Percentiles rank a stretch among this genome's conserved stretches.
Conservation (phyloP, 1,140 invertebrate genomes). For the Hermetia illucens region DNA sequence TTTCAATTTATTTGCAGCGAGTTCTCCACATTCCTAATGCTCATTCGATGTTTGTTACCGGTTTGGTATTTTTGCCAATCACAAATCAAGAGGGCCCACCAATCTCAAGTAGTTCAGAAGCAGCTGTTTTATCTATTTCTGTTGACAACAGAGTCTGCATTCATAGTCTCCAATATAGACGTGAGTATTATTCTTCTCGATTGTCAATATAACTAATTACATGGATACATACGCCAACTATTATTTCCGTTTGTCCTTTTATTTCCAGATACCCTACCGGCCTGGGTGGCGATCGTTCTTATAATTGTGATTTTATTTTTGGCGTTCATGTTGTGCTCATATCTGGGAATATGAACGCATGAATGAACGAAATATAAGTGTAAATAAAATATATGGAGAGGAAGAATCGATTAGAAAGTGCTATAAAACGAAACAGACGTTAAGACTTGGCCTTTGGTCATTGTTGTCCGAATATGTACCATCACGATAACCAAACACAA, state of each 20-base stretch:
- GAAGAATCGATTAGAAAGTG: too few species aligned
- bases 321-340: slow-evolving; percentile 65
- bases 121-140: slow-evolving; percentile 83
- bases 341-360: slow-evolving; percentile 61
- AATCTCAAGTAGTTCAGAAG: slow-evolving; percentile 57
- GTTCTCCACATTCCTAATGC: slow-evolving; percentile 65
- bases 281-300: slow-evolving; percentile 58
- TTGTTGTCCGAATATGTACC: too few species aligned
- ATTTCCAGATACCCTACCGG: slow-evolving; percentile 55
- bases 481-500: too few species aligned
- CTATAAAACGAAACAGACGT: too few species aligned
- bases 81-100: slow-evolving; percentile 41
- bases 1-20: slow-evolving; percentile 38
- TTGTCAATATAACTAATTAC: slow-evolving; percentile 1
- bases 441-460: too few species aligned
- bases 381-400: too few species aligned
- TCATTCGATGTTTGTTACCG: slow-evolving; percentile 91
- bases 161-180: slow-evolving; percentile 69
- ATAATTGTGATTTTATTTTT: slow-evolving; percentile 57
- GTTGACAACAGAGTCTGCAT: slow-evolving; percentile 87
- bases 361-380: too few species aligned
- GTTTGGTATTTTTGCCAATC: slow-evolving; percentile 74
- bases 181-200: slow-evolving; percentile 39
- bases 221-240: not conserved
- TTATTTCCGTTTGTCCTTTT: slow-evolving; percentile 18